Conservation (phyloP, 2,888 invertebrate species). For the Agrotis puta region DNA sequence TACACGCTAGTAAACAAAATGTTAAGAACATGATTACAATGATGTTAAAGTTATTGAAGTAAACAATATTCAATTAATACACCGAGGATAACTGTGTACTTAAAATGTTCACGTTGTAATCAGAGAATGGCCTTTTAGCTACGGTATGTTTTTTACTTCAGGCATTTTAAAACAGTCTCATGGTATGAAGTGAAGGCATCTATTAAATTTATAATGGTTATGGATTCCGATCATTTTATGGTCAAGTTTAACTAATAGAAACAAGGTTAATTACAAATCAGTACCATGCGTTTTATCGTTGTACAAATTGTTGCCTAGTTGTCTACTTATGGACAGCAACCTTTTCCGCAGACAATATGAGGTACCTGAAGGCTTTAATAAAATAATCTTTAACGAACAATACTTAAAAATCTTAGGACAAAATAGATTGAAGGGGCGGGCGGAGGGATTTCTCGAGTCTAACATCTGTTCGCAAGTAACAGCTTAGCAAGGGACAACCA, state of each 20-base stretch:
- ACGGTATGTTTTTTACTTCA: conserved; percentile 27
- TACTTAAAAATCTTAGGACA: conserved; percentile 55
- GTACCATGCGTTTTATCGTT: conserved; percentile 16
- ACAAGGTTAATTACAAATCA: conserved; percentile 17
- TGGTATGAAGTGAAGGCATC: conserved; percentile 2
- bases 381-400: conserved; percentile 38
- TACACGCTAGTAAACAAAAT: conserved; percentile 59
- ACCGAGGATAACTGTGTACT: conserved; percentile 49
- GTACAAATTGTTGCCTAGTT: background rate
- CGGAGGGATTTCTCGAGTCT: conserved; percentile 74
- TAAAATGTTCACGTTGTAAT: conserved; percentile 41
- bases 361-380: conserved; percentile 7
- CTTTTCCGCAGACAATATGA: conserved; percentile 12
- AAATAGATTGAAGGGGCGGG: conserved; percentile 67
- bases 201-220: conserved; percentile 19
- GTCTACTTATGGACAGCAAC: background rate
- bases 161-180: conserved; percentile 19
- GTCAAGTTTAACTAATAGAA: conserved; percentile 10
- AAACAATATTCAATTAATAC: conserved; percentile 57
- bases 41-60: conserved; percentile 49
- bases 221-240: conserved; percentile 19
- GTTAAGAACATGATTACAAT: conserved; percentile 60
- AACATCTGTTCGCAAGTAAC: conserved; percentile 86
- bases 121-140: conserved; percentile 27
- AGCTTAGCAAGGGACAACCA: conserved; percentile 81